Conservation (phyloP, 2,797 vertebrate genomes). For the Enteromius anoplus region DNA sequence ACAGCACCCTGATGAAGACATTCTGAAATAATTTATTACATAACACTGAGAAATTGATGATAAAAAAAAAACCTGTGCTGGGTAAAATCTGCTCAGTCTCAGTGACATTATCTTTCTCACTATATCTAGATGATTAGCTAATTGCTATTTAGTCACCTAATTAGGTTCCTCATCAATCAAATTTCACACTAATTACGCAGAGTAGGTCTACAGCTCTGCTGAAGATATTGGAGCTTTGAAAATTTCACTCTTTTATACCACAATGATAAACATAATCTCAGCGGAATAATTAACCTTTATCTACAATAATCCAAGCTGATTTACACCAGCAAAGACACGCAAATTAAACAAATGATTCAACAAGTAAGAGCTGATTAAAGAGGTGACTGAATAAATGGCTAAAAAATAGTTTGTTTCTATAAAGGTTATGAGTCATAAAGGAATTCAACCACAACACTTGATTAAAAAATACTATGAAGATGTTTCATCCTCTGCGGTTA, state of each 20-base stretch:
- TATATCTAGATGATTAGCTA: slow-evolving; percentile 43
- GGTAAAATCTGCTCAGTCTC: slow-evolving; percentile 32
- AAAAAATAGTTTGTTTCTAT: neutral
- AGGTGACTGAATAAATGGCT: neutral
- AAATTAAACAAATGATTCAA: slow-evolving; percentile 30
- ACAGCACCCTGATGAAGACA: neutral
- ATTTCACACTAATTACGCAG: slow-evolving; percentile 54
- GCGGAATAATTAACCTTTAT: slow-evolving; percentile 50
- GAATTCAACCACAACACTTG: neutral
- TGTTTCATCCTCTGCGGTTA: neutral
- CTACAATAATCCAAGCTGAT: slow-evolving; percentile 46
- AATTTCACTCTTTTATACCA: slow-evolving; percentile 27
- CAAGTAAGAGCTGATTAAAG: slow-evolving; percentile 20
- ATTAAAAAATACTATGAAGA: neutral
- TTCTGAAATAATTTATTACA: neutral
- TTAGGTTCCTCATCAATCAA: slow-evolving; percentile 58
- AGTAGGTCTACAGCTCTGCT: slow-evolving; percentile 40
- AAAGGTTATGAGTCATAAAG: neutral
- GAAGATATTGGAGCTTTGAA: slow-evolving; percentile 43
- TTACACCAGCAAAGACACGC: slow-evolving; percentile 51
- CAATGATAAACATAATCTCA: slow-evolving; percentile 27
- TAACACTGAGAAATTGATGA: slow-evolving; percentile 31
- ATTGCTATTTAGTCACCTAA: slow-evolving; percentile 57
- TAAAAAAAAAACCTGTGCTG: slow-evolving; percentile 14
- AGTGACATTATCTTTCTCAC: slow-evolving; percentile 45